Percentiles rank a stretch among this genome's conserved stretches.
These are phyloP conservation scores for Cynopterus brachyotis DNA, from an alignment of 2,113 vertebrate species.

Conservation along the genomic window DNA sequence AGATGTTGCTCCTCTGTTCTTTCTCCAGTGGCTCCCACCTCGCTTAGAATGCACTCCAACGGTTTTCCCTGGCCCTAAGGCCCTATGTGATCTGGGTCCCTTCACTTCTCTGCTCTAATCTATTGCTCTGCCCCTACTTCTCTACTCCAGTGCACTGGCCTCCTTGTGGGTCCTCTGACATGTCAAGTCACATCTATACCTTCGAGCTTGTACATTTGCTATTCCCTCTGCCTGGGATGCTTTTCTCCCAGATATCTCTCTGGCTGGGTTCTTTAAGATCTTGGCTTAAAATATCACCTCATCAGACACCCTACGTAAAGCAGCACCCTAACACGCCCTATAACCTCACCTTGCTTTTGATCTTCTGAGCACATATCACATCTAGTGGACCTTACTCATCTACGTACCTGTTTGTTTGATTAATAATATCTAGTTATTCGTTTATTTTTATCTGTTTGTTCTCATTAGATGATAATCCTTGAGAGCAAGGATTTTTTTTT, in stretches of 20 bases:
- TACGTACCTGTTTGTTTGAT: neutral
- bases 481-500: neutral
- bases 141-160: neutral
- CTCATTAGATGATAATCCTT: neutral
- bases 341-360: neutral
- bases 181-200: neutral
- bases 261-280: neutral
- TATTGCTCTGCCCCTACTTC: neutral
- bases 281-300: neutral
- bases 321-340: neutral
- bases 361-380: neutral
- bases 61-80: too few relatives aligned
- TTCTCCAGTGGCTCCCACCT: neutral
- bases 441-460: neutral
- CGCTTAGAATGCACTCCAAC: neutral
- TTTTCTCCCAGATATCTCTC: neutral
- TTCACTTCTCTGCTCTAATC: neutral
- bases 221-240: neutral
- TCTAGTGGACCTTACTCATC: neutral
- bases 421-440: neutral
- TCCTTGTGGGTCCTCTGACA: neutral
- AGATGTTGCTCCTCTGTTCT: neutral
- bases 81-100: neutral
- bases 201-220: neutral
- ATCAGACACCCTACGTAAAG: neutral